Percentiles rank a stretch among this genome's conserved stretches.
Evolutionary conservation across 2,113 vertebrate species (phyloP).

Genomic region (Fregetta grallaria): DNA sequence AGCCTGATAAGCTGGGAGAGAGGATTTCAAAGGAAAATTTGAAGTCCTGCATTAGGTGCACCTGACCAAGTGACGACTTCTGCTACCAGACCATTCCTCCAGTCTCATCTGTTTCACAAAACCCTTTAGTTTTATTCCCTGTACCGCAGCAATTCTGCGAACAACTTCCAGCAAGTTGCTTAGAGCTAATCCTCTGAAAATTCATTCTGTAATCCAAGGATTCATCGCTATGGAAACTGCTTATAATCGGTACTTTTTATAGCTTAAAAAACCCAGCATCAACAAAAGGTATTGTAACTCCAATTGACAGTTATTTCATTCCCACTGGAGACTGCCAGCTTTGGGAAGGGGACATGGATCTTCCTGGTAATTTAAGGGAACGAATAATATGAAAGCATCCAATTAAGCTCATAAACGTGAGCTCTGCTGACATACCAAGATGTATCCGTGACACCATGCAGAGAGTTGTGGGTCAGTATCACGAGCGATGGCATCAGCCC

Average conservation of each 20-base stretch:
- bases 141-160: background rate
- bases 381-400: background rate
- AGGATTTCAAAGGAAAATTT: background rate
- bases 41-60: background rate
- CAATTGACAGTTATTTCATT: background rate
- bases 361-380: background rate
- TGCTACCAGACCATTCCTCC: background rate
- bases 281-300: slow-evolving; percentile 45
- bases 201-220: slow-evolving; percentile 53
- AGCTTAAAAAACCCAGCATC: slow-evolving; percentile 15
- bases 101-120: background rate
- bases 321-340: background rate
- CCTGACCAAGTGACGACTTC: background rate
- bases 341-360: background rate
- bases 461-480: background rate
- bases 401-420: background rate
- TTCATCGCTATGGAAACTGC: slow-evolving; percentile 73
- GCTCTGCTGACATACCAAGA: background rate
- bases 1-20: background rate
- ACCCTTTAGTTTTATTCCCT: background rate
- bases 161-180: slow-evolving; percentile 48
- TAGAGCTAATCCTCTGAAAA: slow-evolving; percentile 69
- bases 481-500: background rate
- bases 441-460: rapidly evolving
- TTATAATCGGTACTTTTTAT: slow-evolving; percentile 69